Base-by-base conservation (phyloP, 30 jellyfish, hydroid and myxozoan genomes). In the Aurelia aurita region DNA sequence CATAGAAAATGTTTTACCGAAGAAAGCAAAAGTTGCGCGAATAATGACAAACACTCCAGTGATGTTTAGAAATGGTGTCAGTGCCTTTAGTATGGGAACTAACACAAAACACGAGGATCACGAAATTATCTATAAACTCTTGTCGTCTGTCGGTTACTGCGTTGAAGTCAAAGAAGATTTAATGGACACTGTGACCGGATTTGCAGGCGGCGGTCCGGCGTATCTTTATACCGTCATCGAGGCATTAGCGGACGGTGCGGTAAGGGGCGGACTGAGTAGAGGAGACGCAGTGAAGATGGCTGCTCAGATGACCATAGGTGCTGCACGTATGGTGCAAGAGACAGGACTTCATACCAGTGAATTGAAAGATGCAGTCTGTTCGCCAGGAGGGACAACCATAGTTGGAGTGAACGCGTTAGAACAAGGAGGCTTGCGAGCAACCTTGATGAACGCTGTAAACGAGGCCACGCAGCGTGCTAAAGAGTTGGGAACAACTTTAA, bases 191-290 rank as follows among this genome's bases (percentile, higher is more conserved):
- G 89, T 90, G 13, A 82, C 97, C 11, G 97, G 96, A 14, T 85
- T 90, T 59, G 93, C 96, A 15, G 97, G 97, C 21, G 92, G 91
- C n/a, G 97, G 97, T n/a, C 97, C 97, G 34, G 97, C 97, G 1
- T 90, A 83, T 43, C n/a, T 84, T 21, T 90, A 90, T 51, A 86
- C 76, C 34, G 94, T 90, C 27, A 83, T 90, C 22, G 97, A 90
- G 26, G 95, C 95, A 19, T 61, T 88, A 22, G 97, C 97, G 22
- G 97, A 88, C 54, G 97, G 97, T 31, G 97, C 97, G 14, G 97
- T 88, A 18, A 59, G 92, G 58, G 97, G 97, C 20, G 97, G 97
- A 7, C 47, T 88, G 34, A 71, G 44, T 80, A 60, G 97, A 31
- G 71, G 23, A 2, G 97, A 88, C 16, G 97, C 97, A 8, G 79